phyloP scores from a whole-genome alignment of 2,113 vertebrate genomes.

The Centrocercus urophasianus region DNA sequence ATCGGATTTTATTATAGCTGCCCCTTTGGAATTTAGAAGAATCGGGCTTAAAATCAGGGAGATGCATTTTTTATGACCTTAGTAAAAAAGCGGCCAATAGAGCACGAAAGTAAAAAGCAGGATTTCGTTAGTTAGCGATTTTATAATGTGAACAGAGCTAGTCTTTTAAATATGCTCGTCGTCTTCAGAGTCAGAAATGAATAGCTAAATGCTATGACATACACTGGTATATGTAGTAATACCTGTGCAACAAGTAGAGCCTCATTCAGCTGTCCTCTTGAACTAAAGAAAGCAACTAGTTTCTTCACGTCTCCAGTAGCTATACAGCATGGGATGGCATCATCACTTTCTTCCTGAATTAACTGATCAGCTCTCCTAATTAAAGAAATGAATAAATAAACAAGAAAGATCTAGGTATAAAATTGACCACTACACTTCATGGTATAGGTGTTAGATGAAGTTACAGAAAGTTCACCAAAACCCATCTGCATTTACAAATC shows the following conservation, averaged over 20 bases:
- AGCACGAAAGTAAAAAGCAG: background rate
- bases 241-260: constrained; percentile 95
- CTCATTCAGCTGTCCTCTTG: constrained; percentile 92
- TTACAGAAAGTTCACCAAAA: background rate
- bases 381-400: constrained; percentile 31
- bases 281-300: constrained; percentile 90
- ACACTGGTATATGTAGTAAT: background rate
- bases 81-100: background rate
- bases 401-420: background rate
- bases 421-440: background rate
- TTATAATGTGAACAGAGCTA: background rate
- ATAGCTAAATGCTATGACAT: background rate
- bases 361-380: constrained; percentile 95
- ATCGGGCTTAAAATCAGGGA: background rate
- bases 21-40: background rate
- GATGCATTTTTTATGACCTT: background rate
- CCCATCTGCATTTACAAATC: background rate
- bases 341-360: constrained; percentile 94
- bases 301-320: constrained; percentile 92
- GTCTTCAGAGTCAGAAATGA: background rate
- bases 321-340: constrained; percentile 93
- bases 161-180: background rate
- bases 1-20: background rate
- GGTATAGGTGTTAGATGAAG: background rate
- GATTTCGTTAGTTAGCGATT: background rate